Evolutionary conservation across 1,140 invertebrate genomes (phyloP).

Genomic region (Caenorhabditis inopinata): DNA sequence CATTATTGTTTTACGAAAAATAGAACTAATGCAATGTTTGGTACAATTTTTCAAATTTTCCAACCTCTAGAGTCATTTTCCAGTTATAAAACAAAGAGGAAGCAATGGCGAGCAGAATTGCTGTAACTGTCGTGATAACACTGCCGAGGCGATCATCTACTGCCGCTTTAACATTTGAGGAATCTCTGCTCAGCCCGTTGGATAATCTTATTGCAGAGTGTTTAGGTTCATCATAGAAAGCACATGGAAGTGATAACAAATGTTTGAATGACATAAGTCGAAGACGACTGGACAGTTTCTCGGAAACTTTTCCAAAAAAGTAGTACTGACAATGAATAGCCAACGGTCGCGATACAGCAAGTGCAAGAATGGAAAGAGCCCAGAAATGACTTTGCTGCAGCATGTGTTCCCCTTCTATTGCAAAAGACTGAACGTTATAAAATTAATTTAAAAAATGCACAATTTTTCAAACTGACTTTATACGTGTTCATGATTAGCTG

Average conservation of each 20-base stretch:
- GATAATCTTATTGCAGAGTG: slow-evolving; percentile 69
- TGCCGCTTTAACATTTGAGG: slow-evolving; percentile 61
- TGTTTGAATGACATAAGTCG: slow-evolving; percentile 67
- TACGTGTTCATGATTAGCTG: slow-evolving; percentile 52
- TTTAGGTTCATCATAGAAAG: slow-evolving; percentile 69
- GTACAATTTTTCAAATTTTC: too few relatives aligned
- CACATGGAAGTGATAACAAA: slow-evolving; percentile 69
- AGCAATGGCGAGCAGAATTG: not conserved
- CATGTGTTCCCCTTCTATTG: slow-evolving; percentile 26
- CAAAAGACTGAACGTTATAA: slow-evolving; percentile 49
- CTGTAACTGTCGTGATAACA: not conserved
- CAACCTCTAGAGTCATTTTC: slow-evolving; percentile 1
- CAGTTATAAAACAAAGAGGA: not conserved
- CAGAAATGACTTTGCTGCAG: slow-evolving; percentile 53
- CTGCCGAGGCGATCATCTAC: slow-evolving; percentile 7
- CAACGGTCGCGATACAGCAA: slow-evolving; percentile 34
- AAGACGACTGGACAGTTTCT: slow-evolving; percentile 68
- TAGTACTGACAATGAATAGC: slow-evolving; percentile 47
- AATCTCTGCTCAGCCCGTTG: slow-evolving; percentile 69
- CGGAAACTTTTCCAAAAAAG: slow-evolving; percentile 66
- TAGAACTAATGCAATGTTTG: too few relatives aligned
- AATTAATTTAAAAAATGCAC: not conserved
- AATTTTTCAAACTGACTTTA: not conserved
- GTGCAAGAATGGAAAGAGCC: slow-evolving; percentile 55
- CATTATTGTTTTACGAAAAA: too few relatives aligned